phyloP scores from a whole-genome alignment of 2,797 vertebrate species.

The Aratinga solstitialis region DNA sequence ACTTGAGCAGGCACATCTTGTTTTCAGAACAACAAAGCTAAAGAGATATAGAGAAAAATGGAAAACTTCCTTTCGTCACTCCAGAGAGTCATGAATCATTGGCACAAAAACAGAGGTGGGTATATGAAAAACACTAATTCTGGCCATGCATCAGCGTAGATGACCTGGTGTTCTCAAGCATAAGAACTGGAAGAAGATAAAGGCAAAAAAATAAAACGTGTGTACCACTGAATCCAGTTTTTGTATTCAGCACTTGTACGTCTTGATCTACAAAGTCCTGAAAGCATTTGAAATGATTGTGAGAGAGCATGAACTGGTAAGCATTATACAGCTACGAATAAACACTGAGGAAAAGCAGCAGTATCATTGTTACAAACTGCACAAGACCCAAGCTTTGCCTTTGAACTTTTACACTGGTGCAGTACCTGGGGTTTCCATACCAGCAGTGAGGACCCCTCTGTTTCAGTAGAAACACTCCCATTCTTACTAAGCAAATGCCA shows the following conservation, averaged over 20 bases:
- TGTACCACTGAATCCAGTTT: neutral
- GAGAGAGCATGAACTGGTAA: neutral
- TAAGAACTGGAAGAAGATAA: neutral
- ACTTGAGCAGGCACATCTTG: neutral
- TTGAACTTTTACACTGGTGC: neutral
- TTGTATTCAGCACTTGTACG: neutral
- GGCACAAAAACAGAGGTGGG: neutral
- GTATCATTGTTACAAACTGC: neutral
- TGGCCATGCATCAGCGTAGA: rapidly evolving
- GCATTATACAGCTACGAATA: neutral
- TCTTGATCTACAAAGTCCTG: neutral
- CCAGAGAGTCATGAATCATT: neutral
- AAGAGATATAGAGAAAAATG: neutral
- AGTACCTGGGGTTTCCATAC: neutral
- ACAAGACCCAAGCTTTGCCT: neutral
- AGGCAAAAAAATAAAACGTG: rapidly evolving
- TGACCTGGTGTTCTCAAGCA: neutral
- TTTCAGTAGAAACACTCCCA: neutral
- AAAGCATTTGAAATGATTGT: neutral
- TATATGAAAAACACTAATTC: neutral
- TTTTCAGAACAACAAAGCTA: neutral
- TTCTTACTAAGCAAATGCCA: neutral
- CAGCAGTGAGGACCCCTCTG: rapidly evolving
- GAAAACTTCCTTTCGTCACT: neutral
- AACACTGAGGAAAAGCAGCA: neutral